Evolutionary conservation across 2,888 invertebrate species (phyloP).

Genomic region (Acrobasis consociella): DNA sequence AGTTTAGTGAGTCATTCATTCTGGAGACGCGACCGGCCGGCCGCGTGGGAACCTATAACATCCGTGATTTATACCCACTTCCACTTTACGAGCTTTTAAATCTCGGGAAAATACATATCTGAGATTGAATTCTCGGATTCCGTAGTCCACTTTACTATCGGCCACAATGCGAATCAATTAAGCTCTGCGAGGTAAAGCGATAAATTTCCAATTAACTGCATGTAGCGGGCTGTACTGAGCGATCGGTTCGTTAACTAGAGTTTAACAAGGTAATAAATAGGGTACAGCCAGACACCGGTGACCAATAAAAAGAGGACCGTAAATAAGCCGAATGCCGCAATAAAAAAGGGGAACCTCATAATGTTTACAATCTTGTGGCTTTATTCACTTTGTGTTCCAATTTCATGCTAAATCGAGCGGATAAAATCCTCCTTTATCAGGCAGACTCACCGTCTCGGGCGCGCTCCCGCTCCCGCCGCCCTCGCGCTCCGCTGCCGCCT

Average conservation of each 20-base stretch:
- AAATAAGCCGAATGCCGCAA: conserved; percentile 75
- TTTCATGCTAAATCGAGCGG: conserved; percentile 83
- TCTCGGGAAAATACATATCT: conserved; percentile 44
- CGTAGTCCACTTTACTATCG: conserved; percentile 52
- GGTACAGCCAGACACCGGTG: conserved; percentile 63
- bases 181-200: conserved; percentile 60
- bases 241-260: conserved; percentile 77
- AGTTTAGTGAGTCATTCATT: conserved; percentile 82
- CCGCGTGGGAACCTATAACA: conserved; percentile 73
- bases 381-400: conserved; percentile 83
- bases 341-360: conserved; percentile 80
- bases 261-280: conserved; percentile 81
- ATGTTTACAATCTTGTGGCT: conserved; percentile 83
- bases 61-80: conserved; percentile 61
- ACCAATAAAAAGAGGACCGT: conserved; percentile 78
- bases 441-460: conserved; percentile 76
- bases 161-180: conserved; percentile 69
- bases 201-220: conserved; percentile 74
- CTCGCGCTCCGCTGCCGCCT: conserved; percentile 31
- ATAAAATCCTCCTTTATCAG: conserved; percentile 80
- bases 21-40: conserved; percentile 56
- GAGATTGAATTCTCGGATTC: conserved; percentile 49
- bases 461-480: conserved; percentile 39
- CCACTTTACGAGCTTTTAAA: conserved; percentile 55
- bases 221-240: conserved; percentile 56